These are phyloP conservation scores for Bombus picipes DNA, from an alignment of 1,140 invertebrate species.

Conservation along the genomic window DNA sequence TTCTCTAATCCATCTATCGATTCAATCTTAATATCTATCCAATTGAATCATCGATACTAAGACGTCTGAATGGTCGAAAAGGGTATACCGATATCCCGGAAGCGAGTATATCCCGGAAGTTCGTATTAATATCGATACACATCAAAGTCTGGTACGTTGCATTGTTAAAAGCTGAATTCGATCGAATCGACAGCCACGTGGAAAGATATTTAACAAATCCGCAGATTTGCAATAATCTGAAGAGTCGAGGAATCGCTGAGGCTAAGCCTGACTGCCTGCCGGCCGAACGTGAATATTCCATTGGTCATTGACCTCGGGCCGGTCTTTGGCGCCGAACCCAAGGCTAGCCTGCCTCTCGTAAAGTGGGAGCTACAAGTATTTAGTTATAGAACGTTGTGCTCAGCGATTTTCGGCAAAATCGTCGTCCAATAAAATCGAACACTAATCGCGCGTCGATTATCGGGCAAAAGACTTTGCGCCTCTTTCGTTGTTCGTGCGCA, in stretches of 20 bases:
- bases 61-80: neutral
- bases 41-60: neutral
- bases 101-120: slow-evolving; percentile 30
- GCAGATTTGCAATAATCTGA: slow-evolving; percentile 62
- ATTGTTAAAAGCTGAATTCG: slow-evolving; percentile 10
- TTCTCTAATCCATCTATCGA: neutral
- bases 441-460: slow-evolving; percentile 15
- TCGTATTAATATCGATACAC: neutral
- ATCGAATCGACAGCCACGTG: neutral
- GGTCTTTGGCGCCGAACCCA: slow-evolving; percentile 78
- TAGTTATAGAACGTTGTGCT: slow-evolving; percentile 55
- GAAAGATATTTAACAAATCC: slow-evolving; percentile 49
- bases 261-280: slow-evolving; percentile 64
- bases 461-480: neutral
- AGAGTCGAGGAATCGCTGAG: slow-evolving; percentile 63
- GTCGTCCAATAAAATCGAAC: neutral
- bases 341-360: slow-evolving; percentile 64
- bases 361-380: slow-evolving; percentile 56
- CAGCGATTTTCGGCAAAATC: slow-evolving; percentile 28
- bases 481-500: neutral
- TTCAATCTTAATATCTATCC: neutral
- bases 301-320: slow-evolving; percentile 78
- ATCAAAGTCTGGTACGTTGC: neutral
- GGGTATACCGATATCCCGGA: slow-evolving; percentile 24
- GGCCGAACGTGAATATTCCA: slow-evolving; percentile 79